A percentile compares a stretch with the other conserved stretches of the same genome.
These are phyloP conservation scores for Dasypogon diadema DNA, from an alignment of 2,888 invertebrate species.

Conservation along the genomic window DNA sequence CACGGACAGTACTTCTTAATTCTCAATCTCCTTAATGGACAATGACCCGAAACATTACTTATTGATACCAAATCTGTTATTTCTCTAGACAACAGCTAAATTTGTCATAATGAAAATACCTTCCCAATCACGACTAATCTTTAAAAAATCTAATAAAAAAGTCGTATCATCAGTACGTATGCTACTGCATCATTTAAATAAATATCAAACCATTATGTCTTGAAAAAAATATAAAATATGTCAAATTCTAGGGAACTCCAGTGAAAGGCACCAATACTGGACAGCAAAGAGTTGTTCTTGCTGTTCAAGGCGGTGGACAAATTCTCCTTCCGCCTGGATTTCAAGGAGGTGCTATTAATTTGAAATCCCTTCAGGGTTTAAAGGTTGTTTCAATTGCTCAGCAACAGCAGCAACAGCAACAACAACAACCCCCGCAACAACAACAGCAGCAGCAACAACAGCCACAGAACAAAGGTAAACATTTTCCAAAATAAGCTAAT, in stretches of 20 bases:
- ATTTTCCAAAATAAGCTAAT: constrained; percentile 37
- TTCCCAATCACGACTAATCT: no score
- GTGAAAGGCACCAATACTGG: constrained; percentile 61
- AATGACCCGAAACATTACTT: no score
- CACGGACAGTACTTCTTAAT: no score
- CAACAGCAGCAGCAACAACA: constrained; percentile 28
- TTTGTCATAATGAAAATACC: no score
- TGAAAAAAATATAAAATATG: no score
- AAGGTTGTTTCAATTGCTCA: constrained; percentile 73
- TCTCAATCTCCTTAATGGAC: no score
- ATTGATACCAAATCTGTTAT: no score
- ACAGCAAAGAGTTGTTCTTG: constrained; percentile 70
- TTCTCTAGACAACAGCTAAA: no score
- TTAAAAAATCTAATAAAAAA: no score
- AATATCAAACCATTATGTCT: no score
- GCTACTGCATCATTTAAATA: no score
- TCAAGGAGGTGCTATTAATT: constrained; percentile 73
- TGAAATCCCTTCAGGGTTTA: constrained; percentile 74
- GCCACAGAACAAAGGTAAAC: constrained; percentile 55
- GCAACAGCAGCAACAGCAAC: constrained; percentile 59
- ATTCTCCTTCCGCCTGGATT: constrained; percentile 74
- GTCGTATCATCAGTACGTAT: no score
- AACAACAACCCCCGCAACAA: constrained; percentile 51
- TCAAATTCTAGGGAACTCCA: constrained; percentile 58
- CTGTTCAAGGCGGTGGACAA: constrained; percentile 72